Percentiles rank a stretch among this genome's conserved stretches.
Evolutionary conservation across 2,888 invertebrate species (phyloP).

Genomic region (Pyrocoelia pectoralis): DNA sequence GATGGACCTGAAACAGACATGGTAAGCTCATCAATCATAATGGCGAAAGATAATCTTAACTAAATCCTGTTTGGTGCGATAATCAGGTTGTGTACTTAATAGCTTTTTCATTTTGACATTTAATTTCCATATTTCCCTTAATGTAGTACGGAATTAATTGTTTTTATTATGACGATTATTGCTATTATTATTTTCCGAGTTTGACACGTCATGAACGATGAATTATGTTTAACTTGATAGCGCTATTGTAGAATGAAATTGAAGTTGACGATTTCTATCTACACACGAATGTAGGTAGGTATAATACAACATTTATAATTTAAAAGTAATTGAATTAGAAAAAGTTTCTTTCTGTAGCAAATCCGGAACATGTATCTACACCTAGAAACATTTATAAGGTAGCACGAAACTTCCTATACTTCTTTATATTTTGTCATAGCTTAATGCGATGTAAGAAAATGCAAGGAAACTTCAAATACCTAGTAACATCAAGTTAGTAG

Average conservation of each 20-base stretch:
- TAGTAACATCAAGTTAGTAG: too few relatives aligned
- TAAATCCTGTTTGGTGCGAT: constrained; percentile 31
- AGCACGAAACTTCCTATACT: too few relatives aligned
- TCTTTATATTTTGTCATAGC: too few relatives aligned
- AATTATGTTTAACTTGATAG: neutral
- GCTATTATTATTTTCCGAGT: neutral
- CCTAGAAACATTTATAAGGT: too few relatives aligned
- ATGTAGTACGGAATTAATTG: neutral
- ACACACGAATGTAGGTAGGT: neutral
- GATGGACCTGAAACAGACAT: constrained; percentile 53
- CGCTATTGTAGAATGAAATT: neutral
- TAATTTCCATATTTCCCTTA: neutral
- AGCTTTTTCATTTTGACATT: neutral
- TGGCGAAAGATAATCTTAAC: constrained; percentile 46
- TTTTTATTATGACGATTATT: neutral
- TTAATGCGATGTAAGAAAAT: too few relatives aligned
- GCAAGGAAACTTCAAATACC: too few relatives aligned
- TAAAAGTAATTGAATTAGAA: too few relatives aligned
- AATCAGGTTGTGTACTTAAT: constrained; percentile 18
- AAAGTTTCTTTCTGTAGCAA: too few relatives aligned
- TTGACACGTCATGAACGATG: neutral
- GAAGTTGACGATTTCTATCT: neutral
- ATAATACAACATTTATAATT: too few relatives aligned
- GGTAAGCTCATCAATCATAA: constrained; percentile 54
- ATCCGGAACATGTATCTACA: too few relatives aligned